A percentile compares a stretch with the other conserved stretches of the same genome.
phyloP scores from a whole-genome alignment of 2,797 vertebrate species.

The Danio choprae region DNA sequence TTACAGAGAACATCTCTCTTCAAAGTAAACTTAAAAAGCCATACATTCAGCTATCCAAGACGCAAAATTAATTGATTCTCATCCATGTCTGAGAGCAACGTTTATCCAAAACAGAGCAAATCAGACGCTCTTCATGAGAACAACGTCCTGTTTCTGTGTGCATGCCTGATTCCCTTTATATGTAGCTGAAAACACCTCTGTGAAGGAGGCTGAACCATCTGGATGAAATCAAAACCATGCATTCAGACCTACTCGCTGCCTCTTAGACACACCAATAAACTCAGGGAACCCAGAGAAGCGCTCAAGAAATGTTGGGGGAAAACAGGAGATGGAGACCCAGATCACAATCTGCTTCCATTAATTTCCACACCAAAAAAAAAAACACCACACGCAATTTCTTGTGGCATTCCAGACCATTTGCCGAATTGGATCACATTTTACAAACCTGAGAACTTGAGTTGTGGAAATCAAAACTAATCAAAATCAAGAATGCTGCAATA shows the following conservation, averaged over 20 bases:
- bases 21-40: slow-evolving; percentile 40
- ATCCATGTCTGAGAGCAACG: slow-evolving; percentile 70
- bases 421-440: background rate
- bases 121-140: slow-evolving; percentile 68
- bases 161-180: slow-evolving; percentile 70
- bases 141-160: slow-evolving; percentile 56
- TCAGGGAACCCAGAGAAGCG: slow-evolving; percentile 75
- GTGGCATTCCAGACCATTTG: background rate
- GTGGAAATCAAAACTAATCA: slow-evolving; percentile 1
- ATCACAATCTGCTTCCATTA: slow-evolving; percentile 40
- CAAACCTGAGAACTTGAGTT: background rate
- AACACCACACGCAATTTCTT: slow-evolving; percentile 30
- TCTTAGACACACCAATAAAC: slow-evolving; percentile 72
- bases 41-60: slow-evolving; percentile 46
- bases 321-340: slow-evolving; percentile 35
- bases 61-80: slow-evolving; percentile 79
- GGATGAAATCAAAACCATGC: slow-evolving; percentile 80
- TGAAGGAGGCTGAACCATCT: slow-evolving; percentile 81
- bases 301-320: slow-evolving; percentile 71
- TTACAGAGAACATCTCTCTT: slow-evolving; percentile 53
- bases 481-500: slow-evolving; percentile 3
- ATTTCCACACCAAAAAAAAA: slow-evolving; percentile 33
- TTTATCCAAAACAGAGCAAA: slow-evolving; percentile 75
- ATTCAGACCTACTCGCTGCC: slow-evolving; percentile 77
- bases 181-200: slow-evolving; percentile 77